A percentile compares a stretch with the other conserved stretches of the same genome.
These are phyloP conservation scores for Mythimna ferrago DNA, from an alignment of 2,888 invertebrate species.

Conservation along the genomic window DNA sequence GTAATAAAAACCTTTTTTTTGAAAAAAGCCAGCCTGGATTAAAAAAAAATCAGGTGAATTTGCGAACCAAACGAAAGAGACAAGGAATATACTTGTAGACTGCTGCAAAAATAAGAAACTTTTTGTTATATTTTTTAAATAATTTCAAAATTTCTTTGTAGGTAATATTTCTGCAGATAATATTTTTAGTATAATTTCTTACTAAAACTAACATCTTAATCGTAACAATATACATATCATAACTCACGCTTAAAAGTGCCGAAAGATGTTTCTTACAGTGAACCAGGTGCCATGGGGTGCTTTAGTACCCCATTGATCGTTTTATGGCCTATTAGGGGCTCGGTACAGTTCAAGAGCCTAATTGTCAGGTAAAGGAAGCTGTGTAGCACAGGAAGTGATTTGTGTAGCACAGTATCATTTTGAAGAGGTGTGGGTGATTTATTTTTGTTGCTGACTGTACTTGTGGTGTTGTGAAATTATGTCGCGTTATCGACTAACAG, in stretches of 20 bases:
- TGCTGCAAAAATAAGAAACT: neutral
- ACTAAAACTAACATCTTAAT: slow-evolving; percentile 2
- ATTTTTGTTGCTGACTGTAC: slow-evolving; percentile 26
- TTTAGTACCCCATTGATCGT: slow-evolving; percentile 63
- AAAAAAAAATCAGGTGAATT: neutral
- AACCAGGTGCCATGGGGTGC: slow-evolving; percentile 69
- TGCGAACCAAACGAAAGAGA: too few species aligned
- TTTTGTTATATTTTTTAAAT: neutral
- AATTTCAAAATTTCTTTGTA: neutral
- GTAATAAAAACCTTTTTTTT: too few species aligned
- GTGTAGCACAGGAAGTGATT: slow-evolving; percentile 72
- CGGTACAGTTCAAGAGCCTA: slow-evolving; percentile 65
- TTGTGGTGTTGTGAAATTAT: neutral
- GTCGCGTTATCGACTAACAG: too few species aligned
- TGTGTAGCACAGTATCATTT: slow-evolving; percentile 58
- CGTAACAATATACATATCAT: slow-evolving; percentile 19
- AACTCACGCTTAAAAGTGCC: slow-evolving; percentile 29
- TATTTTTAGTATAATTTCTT: neutral
- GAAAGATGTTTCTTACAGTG: slow-evolving; percentile 66
- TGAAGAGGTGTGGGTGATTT: slow-evolving; percentile 51
- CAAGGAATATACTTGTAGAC: neutral
- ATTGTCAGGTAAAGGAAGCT: slow-evolving; percentile 70
- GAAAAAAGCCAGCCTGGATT: too few species aligned
- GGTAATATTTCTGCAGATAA: slow-evolving; percentile 6
- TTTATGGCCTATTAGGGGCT: slow-evolving; percentile 69